These are phyloP conservation scores for Ganaspis sp. DNA, from an alignment of 1,140 invertebrate genomes.

Conservation along the genomic window DNA sequence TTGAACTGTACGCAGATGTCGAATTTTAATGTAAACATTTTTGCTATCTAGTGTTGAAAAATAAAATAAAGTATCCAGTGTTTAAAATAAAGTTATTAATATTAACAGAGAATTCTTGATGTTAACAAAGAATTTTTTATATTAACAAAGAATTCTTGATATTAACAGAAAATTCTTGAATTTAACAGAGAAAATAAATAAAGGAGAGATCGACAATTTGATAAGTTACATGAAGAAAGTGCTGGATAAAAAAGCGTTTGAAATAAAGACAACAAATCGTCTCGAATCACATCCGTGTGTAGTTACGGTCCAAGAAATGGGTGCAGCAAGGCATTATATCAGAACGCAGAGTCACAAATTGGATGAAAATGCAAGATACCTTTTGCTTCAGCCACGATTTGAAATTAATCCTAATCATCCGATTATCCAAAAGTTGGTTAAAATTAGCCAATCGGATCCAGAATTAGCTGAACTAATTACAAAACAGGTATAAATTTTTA, in stretches of 20 bases:
- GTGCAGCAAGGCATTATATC: conserved; percentile 95
- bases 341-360: conserved; percentile 90
- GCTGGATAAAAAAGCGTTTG: conserved; percentile 86
- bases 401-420: conserved; percentile 96
- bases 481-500: conserved; percentile 83
- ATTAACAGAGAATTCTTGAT: too few relatives aligned
- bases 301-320: conserved; percentile 96
- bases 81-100: too few relatives aligned
- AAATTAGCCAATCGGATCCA: conserved; percentile 84
- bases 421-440: conserved; percentile 92
- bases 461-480: conserved; percentile 90
- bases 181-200: conserved; percentile 82
- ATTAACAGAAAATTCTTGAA: too few relatives aligned
- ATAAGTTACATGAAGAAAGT: conserved; percentile 86
- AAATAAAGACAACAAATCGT: conserved; percentile 88
- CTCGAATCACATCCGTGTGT: conserved; percentile 94
- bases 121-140: too few relatives aligned
- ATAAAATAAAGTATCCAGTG: too few relatives aligned
- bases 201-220: conserved; percentile 85
- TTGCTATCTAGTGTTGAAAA: too few relatives aligned
- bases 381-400: conserved; percentile 91
- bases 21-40: too few relatives aligned
- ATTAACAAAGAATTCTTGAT: too few relatives aligned
- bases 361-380: conserved; percentile 90
- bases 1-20: too few relatives aligned